Percentiles rank a stretch among this genome's conserved stretches.
Evolutionary conservation across 2,797 vertebrate species (phyloP).

Genomic region (Alcedo quadribrachys): DNA sequence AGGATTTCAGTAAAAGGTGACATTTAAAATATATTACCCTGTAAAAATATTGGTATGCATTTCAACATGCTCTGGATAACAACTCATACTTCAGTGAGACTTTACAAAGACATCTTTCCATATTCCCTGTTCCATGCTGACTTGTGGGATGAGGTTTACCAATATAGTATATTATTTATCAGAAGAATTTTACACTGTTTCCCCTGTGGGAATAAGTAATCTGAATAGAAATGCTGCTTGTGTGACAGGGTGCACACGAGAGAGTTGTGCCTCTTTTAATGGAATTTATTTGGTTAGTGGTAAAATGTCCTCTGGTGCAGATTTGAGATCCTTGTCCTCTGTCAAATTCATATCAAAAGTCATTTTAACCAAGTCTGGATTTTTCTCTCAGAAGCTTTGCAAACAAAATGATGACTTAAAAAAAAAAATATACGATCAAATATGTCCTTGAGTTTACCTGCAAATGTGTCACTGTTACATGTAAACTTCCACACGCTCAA

Average conservation of each 20-base stretch:
- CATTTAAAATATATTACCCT: neutral
- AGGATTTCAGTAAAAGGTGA: neutral
- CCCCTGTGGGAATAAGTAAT: neutral
- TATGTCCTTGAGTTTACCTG: neutral
- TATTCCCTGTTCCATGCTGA: neutral
- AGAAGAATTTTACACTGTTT: neutral
- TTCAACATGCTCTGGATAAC: neutral
- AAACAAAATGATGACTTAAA: neutral
- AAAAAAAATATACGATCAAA: neutral
- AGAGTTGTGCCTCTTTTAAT: neutral
- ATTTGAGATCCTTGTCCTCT: neutral
- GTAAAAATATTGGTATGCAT: neutral
- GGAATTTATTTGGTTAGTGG: neutral
- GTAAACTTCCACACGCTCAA: conserved; percentile 14
- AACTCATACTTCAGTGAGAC: neutral
- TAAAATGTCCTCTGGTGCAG: neutral
- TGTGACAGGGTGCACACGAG: neutral
- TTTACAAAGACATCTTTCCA: neutral
- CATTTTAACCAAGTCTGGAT: neutral
- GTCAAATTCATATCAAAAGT: neutral
- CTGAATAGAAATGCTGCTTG: neutral
- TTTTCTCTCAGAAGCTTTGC: neutral
- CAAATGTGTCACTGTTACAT: neutral
- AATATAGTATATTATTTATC: conserved; percentile 2
- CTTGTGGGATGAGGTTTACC: neutral